Evolutionary conservation across 2,113 vertebrate genomes (phyloP).

Genomic region (Mellivora capensis): DNA sequence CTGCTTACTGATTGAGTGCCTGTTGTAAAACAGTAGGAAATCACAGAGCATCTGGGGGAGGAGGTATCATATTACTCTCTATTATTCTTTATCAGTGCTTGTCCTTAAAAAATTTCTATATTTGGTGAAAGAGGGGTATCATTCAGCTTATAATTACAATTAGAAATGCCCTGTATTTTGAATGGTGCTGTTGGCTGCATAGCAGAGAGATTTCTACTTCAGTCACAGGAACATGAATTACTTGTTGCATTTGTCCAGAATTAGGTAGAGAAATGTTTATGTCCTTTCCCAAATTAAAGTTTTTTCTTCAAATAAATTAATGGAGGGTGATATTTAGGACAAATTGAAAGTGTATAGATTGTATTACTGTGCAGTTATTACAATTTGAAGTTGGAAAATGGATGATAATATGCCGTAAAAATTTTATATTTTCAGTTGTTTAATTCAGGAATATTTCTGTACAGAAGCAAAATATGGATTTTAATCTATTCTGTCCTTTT

Average conservation of each 20-base stretch:
- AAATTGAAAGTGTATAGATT: background rate
- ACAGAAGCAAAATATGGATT: constrained; percentile 63
- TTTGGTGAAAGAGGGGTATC: constrained; percentile 75
- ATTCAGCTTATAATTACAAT: background rate
- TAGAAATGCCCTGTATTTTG: constrained; percentile 44
- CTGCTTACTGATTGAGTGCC: constrained; percentile 82
- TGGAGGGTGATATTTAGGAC: background rate
- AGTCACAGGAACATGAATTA: constrained; percentile 50
- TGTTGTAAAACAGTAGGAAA: constrained; percentile 83
- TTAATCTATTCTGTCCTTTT: constrained; percentile 55
- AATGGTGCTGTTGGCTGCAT: background rate
- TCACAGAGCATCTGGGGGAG: constrained; percentile 75
- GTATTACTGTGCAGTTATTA: constrained; percentile 19
- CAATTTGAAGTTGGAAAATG: constrained; percentile 42
- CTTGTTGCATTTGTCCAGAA: constrained; percentile 80
- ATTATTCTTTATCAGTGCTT: constrained; percentile 77
- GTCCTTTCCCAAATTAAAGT: background rate
- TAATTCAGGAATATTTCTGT: constrained; percentile 62
- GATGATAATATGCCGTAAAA: constrained; percentile 40
- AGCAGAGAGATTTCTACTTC: constrained; percentile 56
- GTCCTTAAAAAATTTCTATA: constrained; percentile 74
- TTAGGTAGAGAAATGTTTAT: constrained; percentile 34
- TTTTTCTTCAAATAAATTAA: constrained; percentile 27
- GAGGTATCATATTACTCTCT: constrained; percentile 67
- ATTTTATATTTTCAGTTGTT: constrained; percentile 63